Conservation (phyloP, 2,113 vertebrate genomes). For the Tylochromis polylepis region DNA sequence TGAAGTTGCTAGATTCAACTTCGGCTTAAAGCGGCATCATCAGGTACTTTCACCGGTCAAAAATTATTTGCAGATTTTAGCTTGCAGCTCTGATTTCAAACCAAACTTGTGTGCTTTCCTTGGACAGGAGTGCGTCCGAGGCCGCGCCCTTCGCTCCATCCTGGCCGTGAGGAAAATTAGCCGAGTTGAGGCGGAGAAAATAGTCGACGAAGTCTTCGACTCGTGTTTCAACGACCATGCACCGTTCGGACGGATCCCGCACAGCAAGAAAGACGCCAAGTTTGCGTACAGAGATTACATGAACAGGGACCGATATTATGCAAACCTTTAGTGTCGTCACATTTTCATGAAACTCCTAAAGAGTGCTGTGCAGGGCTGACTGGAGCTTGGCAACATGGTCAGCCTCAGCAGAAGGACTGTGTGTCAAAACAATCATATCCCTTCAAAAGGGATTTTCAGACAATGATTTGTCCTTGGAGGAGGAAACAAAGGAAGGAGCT, state of each 20-base stretch:
- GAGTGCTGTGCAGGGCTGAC: background rate
- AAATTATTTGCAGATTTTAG: background rate
- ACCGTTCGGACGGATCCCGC: conserved; percentile 92
- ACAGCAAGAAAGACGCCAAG: conserved; percentile 79
- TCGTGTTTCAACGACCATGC: conserved; percentile 90
- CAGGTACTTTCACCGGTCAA: conserved; percentile 74
- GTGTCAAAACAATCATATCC: background rate
- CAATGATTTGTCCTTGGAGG: background rate
- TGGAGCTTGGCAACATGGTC: background rate
- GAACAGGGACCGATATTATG: conserved; percentile 84
- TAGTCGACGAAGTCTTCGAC: conserved; percentile 90
- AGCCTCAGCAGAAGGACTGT: background rate
- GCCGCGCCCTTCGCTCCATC: conserved; percentile 88
- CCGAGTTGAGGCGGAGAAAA: conserved; percentile 80
- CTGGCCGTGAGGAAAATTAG: conserved; percentile 88
- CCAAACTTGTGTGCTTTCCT: background rate
- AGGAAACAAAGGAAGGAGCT: background rate
- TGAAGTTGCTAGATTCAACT: conserved; percentile 84
- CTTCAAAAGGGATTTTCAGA: background rate
- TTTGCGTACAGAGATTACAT: conserved; percentile 85
- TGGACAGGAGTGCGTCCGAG: conserved; percentile 83
- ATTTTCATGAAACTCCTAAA: background rate
- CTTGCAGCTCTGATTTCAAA: background rate
- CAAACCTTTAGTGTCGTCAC: conserved; percentile 77
- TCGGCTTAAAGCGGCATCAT: conserved; percentile 89